Percentiles rank a stretch among this genome's conserved stretches.
Conservation (phyloP, 2,113 vertebrate genomes). For the Dicentrarchus labrax region DNA sequence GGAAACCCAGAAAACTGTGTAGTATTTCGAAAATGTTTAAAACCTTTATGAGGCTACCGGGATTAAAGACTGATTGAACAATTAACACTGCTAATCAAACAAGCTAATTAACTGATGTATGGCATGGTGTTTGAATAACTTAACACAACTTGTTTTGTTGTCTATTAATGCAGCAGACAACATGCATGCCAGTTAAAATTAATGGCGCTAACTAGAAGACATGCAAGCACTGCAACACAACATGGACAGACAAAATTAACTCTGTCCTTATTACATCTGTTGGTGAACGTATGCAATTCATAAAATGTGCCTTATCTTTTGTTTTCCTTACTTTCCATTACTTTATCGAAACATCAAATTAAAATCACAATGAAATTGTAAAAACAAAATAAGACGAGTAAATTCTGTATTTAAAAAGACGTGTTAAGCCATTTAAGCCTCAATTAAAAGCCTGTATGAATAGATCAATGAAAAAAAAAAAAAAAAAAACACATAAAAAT, state of each 20-base stretch:
- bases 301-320: no score
- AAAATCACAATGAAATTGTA: background rate
- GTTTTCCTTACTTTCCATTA: background rate
- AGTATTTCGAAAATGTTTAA: no score
- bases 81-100: conserved; percentile 4
- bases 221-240: background rate
- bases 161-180: background rate
- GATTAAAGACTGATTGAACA: background rate
- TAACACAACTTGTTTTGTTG: background rate
- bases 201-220: background rate
- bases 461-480: conserved; percentile 23
- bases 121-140: conserved; percentile 13
- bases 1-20: background rate
- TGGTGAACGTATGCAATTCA: background rate
- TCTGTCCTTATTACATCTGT: background rate
- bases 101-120: background rate
- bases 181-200: background rate
- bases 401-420: conserved; percentile 11
- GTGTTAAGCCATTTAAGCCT: background rate
- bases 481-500: conserved; percentile 12
- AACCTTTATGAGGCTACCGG: background rate
- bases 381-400: background rate
- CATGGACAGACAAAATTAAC: background rate
- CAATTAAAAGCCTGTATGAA: background rate
- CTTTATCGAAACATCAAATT: background rate